Base-by-base conservation (phyloP, 2,888 invertebrate species). In the Pachymerium ferrugineum region DNA sequence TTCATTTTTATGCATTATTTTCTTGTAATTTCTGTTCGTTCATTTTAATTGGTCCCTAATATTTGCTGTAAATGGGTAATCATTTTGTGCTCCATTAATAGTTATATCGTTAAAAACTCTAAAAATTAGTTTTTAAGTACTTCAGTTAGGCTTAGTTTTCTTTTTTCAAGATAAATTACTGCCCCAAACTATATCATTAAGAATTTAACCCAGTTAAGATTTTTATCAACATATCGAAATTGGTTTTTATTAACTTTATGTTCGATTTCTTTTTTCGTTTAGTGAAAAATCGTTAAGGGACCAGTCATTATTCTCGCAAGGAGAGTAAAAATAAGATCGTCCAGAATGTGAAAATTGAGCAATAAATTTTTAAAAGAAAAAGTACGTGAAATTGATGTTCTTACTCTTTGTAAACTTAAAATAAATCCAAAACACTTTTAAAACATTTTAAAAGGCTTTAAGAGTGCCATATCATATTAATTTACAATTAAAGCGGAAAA, bases 161-260 rank as follows among this genome's bases (percentile, higher is more conserved):
- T 42, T 42, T 8, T 42, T 42, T 42, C n/a, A 4, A 16, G 16
- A 22, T 47, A 19, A 47, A 47, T 47, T 19, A 16, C 22, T 47
- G 47, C 19, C 47, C 22, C 3, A n/a, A 8, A 16, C 47, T 6
- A 16, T n/a, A n/a, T 47, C n/a, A 38, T 47, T 22, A 47, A 47
- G 47, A 22, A 22, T 47, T n/a, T 47, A 33, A 8, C 38, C 38
- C 8, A n/a, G 12, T 38, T 12, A n/a, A 38, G 38, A 38, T 38
- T 38, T 38, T 38, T 38, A 38, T 38, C 19, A 47, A 47, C 47
- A 47, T 47, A 47, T 47, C 47, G 47, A 47, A 47, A n/a, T n/a
- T n/a, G n/a, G n/a, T n/a, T n/a, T n/a, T n/a, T n/a, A n/a, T n/a
- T n/a, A n/a, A n/a, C n/a, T n/a, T n/a, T n/a, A n/a, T n/a, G n/a